Conservation (phyloP, 2,888 invertebrate species). For the Trichogramma dendrolimi region DNA sequence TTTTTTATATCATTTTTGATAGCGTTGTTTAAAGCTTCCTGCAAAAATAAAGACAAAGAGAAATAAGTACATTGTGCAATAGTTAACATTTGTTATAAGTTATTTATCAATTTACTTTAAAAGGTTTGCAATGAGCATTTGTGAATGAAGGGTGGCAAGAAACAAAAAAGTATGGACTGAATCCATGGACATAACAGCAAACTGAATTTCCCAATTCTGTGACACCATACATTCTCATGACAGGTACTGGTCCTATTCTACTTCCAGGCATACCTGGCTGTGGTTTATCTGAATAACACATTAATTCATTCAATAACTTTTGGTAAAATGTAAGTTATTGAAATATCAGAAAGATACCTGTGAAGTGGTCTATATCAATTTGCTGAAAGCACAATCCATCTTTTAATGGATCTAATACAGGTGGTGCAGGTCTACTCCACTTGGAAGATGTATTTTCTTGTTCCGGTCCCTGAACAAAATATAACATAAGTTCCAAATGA, state of each 20-base stretch:
- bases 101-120: constrained; percentile 56
- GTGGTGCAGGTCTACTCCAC: constrained; percentile 75
- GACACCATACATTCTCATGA: constrained; percentile 84
- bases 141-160: constrained; percentile 74
- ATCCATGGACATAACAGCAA: constrained; percentile 95
- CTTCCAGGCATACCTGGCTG: constrained; percentile 87
- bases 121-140: constrained; percentile 59
- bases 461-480: constrained; percentile 60
- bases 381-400: constrained; percentile 84
- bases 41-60: constrained; percentile 33
- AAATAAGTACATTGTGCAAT: neutral
- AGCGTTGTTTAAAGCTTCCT: constrained; percentile 70
- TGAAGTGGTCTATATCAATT: constrained; percentile 88
- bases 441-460: constrained; percentile 63
- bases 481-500: constrained; percentile 22
- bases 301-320: constrained; percentile 4
- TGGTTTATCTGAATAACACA: constrained; percentile 55
- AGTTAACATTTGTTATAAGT: constrained; percentile 7
- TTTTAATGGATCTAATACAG: constrained; percentile 61
- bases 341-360: constrained; percentile 52
- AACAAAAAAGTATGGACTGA: constrained; percentile 93
- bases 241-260: constrained; percentile 73
- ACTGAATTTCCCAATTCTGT: constrained; percentile 92
- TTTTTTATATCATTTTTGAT: constrained; percentile 75
- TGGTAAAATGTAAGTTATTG: neutral